Evolutionary conservation across 2,113 vertebrate genomes (phyloP).

Genomic region (Piprites chloris): DNA sequence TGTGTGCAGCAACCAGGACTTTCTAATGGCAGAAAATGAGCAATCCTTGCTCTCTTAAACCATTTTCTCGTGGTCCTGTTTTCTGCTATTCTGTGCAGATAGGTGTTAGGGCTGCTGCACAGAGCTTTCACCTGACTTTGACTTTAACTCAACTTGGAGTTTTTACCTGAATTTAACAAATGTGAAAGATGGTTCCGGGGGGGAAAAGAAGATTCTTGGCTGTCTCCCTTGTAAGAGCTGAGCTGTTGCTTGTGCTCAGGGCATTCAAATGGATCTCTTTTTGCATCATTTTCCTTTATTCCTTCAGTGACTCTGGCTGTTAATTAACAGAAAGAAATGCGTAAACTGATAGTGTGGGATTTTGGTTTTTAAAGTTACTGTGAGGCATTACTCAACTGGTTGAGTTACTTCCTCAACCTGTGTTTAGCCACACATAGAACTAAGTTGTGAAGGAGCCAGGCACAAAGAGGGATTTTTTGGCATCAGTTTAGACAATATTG

Average conservation of each 20-base stretch:
- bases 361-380: not conserved
- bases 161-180: not conserved
- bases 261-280: not conserved
- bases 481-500: accelerated
- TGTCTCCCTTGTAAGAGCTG: not conserved
- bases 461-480: not conserved
- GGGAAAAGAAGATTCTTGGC: not conserved
- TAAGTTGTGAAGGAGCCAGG: not conserved
- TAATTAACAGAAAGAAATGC: not conserved
- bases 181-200: not conserved
- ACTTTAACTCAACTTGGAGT: not conserved
- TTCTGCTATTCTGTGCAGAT: accelerated
- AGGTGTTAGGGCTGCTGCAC: not conserved
- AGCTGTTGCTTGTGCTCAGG: not conserved
- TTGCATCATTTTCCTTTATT: not conserved
- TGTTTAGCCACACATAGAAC: not conserved
- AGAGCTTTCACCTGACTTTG: not conserved
- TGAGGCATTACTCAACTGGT: too few relatives aligned
- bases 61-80: not conserved
- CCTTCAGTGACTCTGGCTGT: not conserved
- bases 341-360: too few relatives aligned
- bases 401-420: too few relatives aligned
- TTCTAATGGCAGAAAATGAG: not conserved
- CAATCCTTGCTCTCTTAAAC: not conserved
- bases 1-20: accelerated